Evolutionary conservation across 1,140 invertebrate species (phyloP), one percentile per base, ranked within the genome.

Genomic region (Diorhabda carinulata): DNA sequence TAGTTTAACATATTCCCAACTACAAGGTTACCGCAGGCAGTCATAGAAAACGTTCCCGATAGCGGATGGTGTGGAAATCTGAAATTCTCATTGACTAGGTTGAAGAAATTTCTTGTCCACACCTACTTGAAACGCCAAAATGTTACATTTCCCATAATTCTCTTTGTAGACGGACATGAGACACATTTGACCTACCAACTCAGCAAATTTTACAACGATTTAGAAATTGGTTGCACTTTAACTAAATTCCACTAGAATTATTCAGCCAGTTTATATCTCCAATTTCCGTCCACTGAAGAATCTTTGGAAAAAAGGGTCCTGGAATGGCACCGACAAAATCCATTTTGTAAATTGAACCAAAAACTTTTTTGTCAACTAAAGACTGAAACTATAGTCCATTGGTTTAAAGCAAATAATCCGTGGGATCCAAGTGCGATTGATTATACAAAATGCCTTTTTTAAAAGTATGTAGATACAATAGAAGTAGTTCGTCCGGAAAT

Each of bases 11-110:
- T 7, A 40, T 60, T 60, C 10, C 59, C 5, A 8, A 61, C 44
- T 68, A 73, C 58, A 82, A 80, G 78, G 74, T 68, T 9, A 66
- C 81, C 8, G 77, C 25, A 25, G 25, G 25, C 25, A 25, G 25
- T 25, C 25, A 25, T 25, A 25, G 25, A 1, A 25, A 25, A 76
- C 44, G 67, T 70, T 45, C 74, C 70, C 61, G 76, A 81, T n/a
- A 76, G 60, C 25, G 80, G 79, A 0, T 82, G 80, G 79, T 82
- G 81, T 78, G 25, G 25, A 81, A 73, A 9, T 57, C 64, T 6
- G 52, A 61, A 8, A 25, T 61, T 42, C 42, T 61, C 40, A 6
- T 41, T 61, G 60, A 60, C 25, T 60, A 60, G 7, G 25, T 60
- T 2, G 58, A 60, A 60, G 25, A 60, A 60, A 40, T 60, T 60